Percentiles rank a stretch among this genome's conserved stretches.
phyloP scores from a whole-genome alignment of 2,888 invertebrate genomes.

The Epiperipatus broadwayi region DNA sequence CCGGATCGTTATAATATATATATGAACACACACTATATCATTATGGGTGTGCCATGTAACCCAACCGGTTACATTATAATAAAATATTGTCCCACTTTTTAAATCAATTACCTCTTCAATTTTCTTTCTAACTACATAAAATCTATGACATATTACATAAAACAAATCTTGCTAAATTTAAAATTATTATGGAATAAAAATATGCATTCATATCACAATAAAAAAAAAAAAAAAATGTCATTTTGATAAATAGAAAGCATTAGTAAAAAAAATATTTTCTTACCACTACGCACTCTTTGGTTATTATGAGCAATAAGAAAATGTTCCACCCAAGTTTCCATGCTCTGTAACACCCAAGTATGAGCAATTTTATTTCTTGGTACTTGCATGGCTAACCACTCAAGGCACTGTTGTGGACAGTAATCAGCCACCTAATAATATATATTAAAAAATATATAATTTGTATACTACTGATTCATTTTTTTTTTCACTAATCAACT shows the following conservation, averaged over 20 bases:
- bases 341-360: conserved; percentile 73
- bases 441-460: neutral
- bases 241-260: conserved; percentile 5
- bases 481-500: no score
- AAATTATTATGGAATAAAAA: neutral
- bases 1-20: no score
- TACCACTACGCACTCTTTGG: conserved; percentile 62
- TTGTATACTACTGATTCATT: neutral
- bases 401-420: conserved; percentile 73
- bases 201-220: neutral
- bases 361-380: conserved; percentile 72
- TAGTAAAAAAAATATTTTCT: no score
- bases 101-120: no score
- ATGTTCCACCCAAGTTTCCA: conserved; percentile 75
- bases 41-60: no score
- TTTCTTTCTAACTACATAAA: no score
- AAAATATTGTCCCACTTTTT: no score
- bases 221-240: conserved; percentile 7
- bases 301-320: conserved; percentile 66
- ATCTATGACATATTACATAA: no score
- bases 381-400: conserved; percentile 50
- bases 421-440: conserved; percentile 44
- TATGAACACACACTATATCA: no score
- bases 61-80: no score
- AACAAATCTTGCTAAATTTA: no score